Conservation (phyloP, 2,113 vertebrate genomes). For the Sebastes schlegelii region DNA sequence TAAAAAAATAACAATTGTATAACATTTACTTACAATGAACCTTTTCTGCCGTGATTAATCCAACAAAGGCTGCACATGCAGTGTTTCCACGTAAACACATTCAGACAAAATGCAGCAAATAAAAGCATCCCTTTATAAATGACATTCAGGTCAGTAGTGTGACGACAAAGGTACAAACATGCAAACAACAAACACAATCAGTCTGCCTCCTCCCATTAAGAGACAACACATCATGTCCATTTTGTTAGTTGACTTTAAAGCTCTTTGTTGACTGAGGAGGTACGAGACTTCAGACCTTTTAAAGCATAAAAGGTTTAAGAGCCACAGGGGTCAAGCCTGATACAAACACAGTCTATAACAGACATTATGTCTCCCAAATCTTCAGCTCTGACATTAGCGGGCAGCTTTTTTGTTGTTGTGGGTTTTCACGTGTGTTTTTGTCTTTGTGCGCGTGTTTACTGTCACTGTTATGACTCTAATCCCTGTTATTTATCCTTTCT, state of each 20-base stretch:
- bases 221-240: not conserved
- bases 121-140: not conserved
- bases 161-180: not conserved
- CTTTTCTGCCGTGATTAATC: not conserved
- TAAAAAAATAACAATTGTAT: not conserved
- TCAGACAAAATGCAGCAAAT: not conserved
- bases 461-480: not conserved
- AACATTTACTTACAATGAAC: not conserved
- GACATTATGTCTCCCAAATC: not conserved
- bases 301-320: constrained; percentile 1
- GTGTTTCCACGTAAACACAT: not conserved
- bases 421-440: not conserved
- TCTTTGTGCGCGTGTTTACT: not conserved
- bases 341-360: not conserved
- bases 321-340: not conserved
- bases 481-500: not conserved
- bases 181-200: too few relatives aligned
- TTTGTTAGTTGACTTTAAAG: not conserved
- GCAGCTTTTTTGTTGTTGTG: not conserved
- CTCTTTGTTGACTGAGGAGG: not conserved
- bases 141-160: not conserved
- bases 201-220: not conserved
- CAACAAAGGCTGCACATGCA: not conserved
- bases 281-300: constrained; percentile 8
- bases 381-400: not conserved